These are phyloP conservation scores for Yasuhikotakia modesta DNA, from an alignment of 2,797 vertebrate species.

Conservation along the genomic window DNA sequence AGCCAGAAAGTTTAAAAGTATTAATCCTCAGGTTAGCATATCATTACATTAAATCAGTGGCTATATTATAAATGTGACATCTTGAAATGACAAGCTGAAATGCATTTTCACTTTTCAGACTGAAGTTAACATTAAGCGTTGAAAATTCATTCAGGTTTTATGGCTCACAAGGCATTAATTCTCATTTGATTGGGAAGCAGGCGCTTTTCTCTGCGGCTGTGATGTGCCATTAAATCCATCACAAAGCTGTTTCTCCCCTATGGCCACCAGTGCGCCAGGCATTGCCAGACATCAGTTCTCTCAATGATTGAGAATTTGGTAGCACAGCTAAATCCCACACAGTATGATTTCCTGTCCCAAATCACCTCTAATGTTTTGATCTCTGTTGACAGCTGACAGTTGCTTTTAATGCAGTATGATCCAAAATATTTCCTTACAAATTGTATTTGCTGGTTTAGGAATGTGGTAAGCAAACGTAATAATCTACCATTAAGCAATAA, in stretches of 20 bases:
- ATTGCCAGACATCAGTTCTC: slow-evolving; percentile 42
- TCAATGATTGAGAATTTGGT: slow-evolving; percentile 24
- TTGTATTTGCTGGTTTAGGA: neutral
- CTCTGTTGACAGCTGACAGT: slow-evolving; percentile 12
- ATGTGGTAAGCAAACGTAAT: neutral
- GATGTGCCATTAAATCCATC: slow-evolving; percentile 45
- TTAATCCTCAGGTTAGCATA: too few relatives aligned
- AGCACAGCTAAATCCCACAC: slow-evolving; percentile 8
- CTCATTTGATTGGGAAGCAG: slow-evolving; percentile 38
- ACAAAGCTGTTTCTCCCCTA: slow-evolving; percentile 32
- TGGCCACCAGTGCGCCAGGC: slow-evolving; percentile 34
- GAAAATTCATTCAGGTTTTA: slow-evolving; percentile 42
- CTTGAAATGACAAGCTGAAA: neutral
- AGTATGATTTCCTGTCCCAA: slow-evolving; percentile 12
- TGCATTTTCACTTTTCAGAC: neutral
- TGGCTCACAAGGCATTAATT: slow-evolving; percentile 43
- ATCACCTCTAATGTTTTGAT: neutral
- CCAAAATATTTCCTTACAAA: neutral
- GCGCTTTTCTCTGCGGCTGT: slow-evolving; percentile 43
- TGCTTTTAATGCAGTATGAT: neutral
- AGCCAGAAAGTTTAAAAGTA: too few relatives aligned
- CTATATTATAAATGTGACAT: too few relatives aligned
- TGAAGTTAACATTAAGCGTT: neutral
- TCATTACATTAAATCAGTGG: too few relatives aligned
- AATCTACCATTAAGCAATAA: neutral